Conservation (phyloP, 1,140 invertebrate species). For the Pseudomyrmex sp. region DNA sequence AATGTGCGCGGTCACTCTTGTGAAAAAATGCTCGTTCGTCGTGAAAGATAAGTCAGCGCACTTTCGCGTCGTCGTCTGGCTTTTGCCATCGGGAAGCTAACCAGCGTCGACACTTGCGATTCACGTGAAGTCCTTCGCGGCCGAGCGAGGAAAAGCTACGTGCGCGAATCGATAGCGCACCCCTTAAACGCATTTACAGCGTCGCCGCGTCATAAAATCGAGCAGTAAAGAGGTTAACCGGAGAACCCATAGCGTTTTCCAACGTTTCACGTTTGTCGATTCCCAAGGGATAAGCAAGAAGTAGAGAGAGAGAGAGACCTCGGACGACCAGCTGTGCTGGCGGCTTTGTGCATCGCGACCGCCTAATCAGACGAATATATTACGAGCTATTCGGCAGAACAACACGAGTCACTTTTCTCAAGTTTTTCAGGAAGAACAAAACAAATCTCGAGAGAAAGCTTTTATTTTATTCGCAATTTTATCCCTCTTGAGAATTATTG, state of each 20-base stretch:
- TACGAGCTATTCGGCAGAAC: neutral
- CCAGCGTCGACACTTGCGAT: slow-evolving; percentile 43
- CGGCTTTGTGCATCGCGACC: slow-evolving; percentile 41
- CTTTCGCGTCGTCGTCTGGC: slow-evolving; percentile 17
- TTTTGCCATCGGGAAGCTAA: slow-evolving; percentile 19
- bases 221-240: slow-evolving; percentile 67
- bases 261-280: slow-evolving; percentile 48
- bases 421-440: neutral
- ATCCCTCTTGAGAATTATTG: too few species aligned
- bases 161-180: slow-evolving; percentile 36
- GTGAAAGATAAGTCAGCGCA: slow-evolving; percentile 50
- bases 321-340: slow-evolving; percentile 27
- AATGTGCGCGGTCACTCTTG: neutral
- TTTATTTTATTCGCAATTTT: too few species aligned
- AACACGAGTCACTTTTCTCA: neutral
- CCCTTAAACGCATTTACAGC: slow-evolving; percentile 68
- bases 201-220: slow-evolving; percentile 62
- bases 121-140: slow-evolving; percentile 36
- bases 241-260: slow-evolving; percentile 52
- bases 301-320: neutral
- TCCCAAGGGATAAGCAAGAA: slow-evolving; percentile 39
- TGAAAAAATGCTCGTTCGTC: slow-evolving; percentile 3
- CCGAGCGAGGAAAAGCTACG: slow-evolving; percentile 38
- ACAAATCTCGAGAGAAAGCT: too few species aligned
- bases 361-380: slow-evolving; percentile 24